phyloP scores from a whole-genome alignment of 1,140 invertebrate genomes.

The Drosophila rhopaloa region DNA sequence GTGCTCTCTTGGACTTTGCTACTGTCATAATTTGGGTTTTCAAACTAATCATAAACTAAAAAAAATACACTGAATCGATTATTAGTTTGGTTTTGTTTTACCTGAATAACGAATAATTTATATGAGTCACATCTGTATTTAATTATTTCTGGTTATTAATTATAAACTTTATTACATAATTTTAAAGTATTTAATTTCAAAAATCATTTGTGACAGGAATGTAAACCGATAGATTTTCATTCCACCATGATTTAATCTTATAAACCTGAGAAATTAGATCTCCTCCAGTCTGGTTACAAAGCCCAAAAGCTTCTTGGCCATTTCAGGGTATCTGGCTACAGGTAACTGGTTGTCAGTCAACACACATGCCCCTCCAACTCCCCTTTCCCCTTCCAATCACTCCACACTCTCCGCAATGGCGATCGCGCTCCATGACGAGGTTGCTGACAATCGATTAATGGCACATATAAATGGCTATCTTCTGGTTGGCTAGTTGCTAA shows the following conservation, averaged over 20 bases:
- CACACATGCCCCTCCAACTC: background rate
- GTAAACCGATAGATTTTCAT: slow-evolving; percentile 9
- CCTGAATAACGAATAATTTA: too few species aligned
- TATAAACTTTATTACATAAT: background rate
- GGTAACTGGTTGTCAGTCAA: slow-evolving; percentile 68
- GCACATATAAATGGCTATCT: slow-evolving; percentile 82
- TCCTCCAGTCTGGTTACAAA: background rate
- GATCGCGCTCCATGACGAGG: slow-evolving; percentile 65
- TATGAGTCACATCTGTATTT: too few species aligned
- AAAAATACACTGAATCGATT: too few species aligned
- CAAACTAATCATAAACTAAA: too few species aligned
- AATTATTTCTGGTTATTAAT: background rate
- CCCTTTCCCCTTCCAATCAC: background rate
- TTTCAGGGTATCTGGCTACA: slow-evolving; percentile 32
- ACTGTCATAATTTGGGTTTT: too few species aligned
- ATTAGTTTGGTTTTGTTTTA: too few species aligned
- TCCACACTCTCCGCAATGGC: slow-evolving; percentile 36
- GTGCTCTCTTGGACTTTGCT: too few species aligned
- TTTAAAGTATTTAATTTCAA: background rate
- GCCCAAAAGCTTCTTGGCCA: slow-evolving; percentile 3
- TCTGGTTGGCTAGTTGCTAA: slow-evolving; percentile 65
- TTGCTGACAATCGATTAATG: slow-evolving; percentile 81
- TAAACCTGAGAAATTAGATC: slow-evolving; percentile 16
- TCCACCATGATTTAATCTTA: background rate
- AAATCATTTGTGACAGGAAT: background rate